These are phyloP conservation scores for Podilymbus podiceps DNA, from an alignment of 2,113 vertebrate species.

Conservation along the genomic window DNA sequence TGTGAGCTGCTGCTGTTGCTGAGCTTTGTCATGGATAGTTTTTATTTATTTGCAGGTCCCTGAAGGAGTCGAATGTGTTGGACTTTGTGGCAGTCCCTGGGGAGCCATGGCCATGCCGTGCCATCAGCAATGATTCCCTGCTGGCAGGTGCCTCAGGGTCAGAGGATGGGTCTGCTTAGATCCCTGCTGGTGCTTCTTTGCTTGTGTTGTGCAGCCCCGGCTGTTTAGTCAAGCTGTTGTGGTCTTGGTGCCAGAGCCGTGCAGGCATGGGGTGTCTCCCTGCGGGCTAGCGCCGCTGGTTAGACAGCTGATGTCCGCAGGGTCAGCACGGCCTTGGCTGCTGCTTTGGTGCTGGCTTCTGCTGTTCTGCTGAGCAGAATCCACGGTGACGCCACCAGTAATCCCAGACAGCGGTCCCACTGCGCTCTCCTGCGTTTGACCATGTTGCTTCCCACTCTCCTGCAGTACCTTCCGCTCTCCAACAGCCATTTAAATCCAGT, in stretches of 20 bases:
- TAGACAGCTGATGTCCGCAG: fast-evolving
- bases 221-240: fast-evolving
- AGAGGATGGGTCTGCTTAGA: not conserved
- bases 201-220: too few species aligned
- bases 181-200: not conserved
- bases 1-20: not conserved
- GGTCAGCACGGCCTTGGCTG: not conserved
- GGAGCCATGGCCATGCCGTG: not conserved
- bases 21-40: fast-evolving
- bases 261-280: not conserved
- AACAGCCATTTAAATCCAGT: fast-evolving
- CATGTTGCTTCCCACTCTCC: not conserved
- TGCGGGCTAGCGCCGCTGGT: fast-evolving
- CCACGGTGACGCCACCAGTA: fast-evolving
- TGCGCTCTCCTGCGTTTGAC: not conserved
- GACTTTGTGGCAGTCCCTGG: not conserved
- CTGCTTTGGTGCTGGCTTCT: not conserved
- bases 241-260: fast-evolving
- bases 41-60: not conserved
- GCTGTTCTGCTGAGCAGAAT: too few species aligned
- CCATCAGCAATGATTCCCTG: not conserved
- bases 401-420: fast-evolving
- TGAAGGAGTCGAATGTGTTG: not conserved
- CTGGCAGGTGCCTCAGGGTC: not conserved
- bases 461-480: not conserved